Percentiles rank a stretch among this genome's conserved stretches.
These are phyloP conservation scores for Synergus gifuensis DNA, from an alignment of 2,888 invertebrate species.

Conservation along the genomic window DNA sequence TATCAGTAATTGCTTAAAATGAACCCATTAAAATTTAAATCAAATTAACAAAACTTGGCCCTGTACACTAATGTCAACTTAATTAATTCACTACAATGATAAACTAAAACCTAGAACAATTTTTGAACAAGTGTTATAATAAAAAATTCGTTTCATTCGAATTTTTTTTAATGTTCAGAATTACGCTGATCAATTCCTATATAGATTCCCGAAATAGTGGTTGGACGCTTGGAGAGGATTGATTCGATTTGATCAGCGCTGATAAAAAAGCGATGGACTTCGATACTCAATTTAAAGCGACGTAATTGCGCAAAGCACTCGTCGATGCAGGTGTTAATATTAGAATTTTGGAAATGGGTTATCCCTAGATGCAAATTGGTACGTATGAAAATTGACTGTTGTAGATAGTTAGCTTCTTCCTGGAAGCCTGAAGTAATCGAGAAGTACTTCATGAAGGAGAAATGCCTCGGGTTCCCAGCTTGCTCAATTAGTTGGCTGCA, in stretches of 20 bases:
- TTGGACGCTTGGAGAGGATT: neutral
- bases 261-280: conserved; percentile 47
- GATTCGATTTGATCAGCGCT: conserved; percentile 26
- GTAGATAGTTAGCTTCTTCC: neutral
- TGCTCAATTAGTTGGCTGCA: conserved; percentile 67
- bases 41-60: neutral
- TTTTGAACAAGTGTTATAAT: too few relatives aligned
- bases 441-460: neutral
- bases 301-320: conserved; percentile 49
- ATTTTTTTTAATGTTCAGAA: conserved; percentile 2
- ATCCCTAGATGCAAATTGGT: neutral
- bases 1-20: conserved; percentile 1
- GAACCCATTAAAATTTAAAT: neutral
- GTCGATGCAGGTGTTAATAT: neutral
- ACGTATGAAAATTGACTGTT: neutral
- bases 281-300: conserved; percentile 52
- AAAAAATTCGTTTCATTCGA: neutral
- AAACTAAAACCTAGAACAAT: neutral
- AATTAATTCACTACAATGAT: neutral
- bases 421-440: neutral
- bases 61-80: neutral
- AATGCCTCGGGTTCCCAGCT: conserved; percentile 48
- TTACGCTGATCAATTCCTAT: conserved; percentile 15
- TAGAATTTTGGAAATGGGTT: neutral
- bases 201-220: conserved; percentile 5